Evolutionary conservation across 2,888 invertebrate species (phyloP).

Genomic region (Phanerotoma sp.): DNA sequence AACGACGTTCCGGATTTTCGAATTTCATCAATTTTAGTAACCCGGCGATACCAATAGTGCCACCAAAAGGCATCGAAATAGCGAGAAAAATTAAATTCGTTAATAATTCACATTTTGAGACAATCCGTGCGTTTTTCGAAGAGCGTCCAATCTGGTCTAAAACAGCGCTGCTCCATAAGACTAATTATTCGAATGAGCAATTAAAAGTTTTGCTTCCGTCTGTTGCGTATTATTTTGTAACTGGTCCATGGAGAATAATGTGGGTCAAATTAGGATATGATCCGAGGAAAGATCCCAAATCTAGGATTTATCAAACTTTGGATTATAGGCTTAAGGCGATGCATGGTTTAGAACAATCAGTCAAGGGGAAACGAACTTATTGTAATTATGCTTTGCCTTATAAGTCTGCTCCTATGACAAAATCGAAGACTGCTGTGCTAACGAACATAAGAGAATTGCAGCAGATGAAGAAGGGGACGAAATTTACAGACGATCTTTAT

Average conservation of each 20-base stretch:
- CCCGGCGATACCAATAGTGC: constrained; percentile 65
- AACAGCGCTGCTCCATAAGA: constrained; percentile 69
- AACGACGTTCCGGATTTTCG: constrained; percentile 63
- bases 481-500: constrained; percentile 60
- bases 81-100: constrained; percentile 58
- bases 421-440: constrained; percentile 53
- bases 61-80: constrained; percentile 63
- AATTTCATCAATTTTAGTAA: constrained; percentile 67
- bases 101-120: constrained; percentile 51
- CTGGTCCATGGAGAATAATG: constrained; percentile 90
- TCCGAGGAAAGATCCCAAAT: constrained; percentile 75
- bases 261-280: constrained; percentile 93
- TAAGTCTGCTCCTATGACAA: constrained; percentile 55
- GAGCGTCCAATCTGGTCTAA: constrained; percentile 89
- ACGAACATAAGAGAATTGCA: constrained; percentile 42
- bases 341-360: constrained; percentile 60
- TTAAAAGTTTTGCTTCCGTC: constrained; percentile 80
- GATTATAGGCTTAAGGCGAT: constrained; percentile 74
- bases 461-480: constrained; percentile 39
- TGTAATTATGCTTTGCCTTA: constrained; percentile 58
- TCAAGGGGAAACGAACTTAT: constrained; percentile 60
- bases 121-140: constrained; percentile 65
- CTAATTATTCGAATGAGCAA: constrained; percentile 64
- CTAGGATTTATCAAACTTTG: constrained; percentile 84
- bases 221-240: constrained; percentile 80